Evolutionary conservation across 1,140 invertebrate species (phyloP).

Genomic region (Archivesica marissinica): DNA sequence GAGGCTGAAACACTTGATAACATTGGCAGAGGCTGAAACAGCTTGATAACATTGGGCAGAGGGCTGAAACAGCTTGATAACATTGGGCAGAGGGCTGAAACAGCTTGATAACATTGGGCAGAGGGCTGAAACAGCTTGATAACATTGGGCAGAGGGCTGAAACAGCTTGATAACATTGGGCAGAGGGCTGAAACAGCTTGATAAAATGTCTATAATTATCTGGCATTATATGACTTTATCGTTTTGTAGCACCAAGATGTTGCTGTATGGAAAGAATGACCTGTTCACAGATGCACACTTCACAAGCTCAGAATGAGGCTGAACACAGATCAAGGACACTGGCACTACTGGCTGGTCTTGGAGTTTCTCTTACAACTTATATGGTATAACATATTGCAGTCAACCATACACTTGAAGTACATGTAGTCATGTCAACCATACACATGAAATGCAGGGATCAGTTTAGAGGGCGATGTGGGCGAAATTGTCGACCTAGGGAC

Average conservation of each 20-base stretch:
- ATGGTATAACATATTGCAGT: no score
- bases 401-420: no score
- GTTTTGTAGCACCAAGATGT: conserved; percentile 16
- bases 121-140: no score
- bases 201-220: background rate
- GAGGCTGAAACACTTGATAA: background rate
- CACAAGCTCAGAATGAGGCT: background rate
- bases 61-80: no score
- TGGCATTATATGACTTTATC: background rate
- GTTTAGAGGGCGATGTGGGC: no score
- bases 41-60: no score
- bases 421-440: no score
- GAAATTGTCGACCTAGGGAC: no score
- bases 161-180: background rate
- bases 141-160: background rate
- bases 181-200: background rate
- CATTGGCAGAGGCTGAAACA: no score
- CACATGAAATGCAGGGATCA: no score
- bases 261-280: background rate
- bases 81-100: no score
- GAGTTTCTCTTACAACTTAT: conserved; percentile 28
- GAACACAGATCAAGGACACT: background rate
- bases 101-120: no score
- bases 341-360: background rate
- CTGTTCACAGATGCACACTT: background rate